Base-by-base conservation (phyloP, 2,113 vertebrate genomes). In the Neolamprologus devosi region DNA sequence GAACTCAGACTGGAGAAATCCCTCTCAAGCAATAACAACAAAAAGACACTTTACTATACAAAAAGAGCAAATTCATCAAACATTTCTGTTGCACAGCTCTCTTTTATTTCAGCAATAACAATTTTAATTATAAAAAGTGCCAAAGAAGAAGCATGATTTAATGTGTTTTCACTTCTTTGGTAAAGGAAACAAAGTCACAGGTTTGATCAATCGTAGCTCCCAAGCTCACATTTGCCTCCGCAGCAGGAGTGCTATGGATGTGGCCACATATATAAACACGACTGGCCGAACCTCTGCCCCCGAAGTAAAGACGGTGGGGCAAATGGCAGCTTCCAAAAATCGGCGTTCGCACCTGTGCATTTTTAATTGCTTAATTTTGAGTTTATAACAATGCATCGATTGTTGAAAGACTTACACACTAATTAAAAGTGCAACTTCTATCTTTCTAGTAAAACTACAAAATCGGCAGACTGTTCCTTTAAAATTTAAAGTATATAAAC, bases 261-360 rank as follows among this genome's bases (percentile, higher is more conserved):
- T 37, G 60, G 33, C 33, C 60, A 37, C 7, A 3, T n/a, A 19
- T 33, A 65, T 37, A 1, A 63, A 19, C 28, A 60, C 28, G 33
- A 33, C 28, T 63, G 16, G 58, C 28, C 4, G 0, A 33, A 63
- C 28, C 58, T 63, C 0, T 63, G 58, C 58, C 28, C 16, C 63
- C 1, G 7, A 8, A 68, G 33, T 21, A 40, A 68, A 68, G 35
- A 68, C 0, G 2, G 35, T 4, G 35, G 19, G 11, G 11, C 7
- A 40, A 68, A 1, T 1, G 63, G 35, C 0, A 0, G 2, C 19
- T 2, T 68, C 35, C 7, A 21, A 21, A 40, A 40, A 40, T 8
- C 2, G 0, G n/a, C 0, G 7, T 68, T 40, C 0, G 16, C 7
- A 5, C 63, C 7, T 40, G 19, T 40, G 63, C 19, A 40, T 14